phyloP scores from a whole-genome alignment of 2,113 vertebrate genomes.

The Ageneiosus marmoratus region DNA sequence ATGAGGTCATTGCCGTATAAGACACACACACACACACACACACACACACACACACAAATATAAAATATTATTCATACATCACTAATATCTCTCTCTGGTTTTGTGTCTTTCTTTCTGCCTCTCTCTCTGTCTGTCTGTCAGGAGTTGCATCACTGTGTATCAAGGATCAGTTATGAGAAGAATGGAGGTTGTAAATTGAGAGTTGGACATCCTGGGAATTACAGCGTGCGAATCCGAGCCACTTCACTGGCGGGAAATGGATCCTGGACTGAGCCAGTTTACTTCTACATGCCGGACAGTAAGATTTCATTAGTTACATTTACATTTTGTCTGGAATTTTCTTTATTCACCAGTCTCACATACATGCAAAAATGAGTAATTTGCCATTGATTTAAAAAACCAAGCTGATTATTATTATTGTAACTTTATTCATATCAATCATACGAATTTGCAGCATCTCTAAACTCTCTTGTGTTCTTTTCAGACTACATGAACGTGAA shows the following conservation, averaged over 20 bases:
- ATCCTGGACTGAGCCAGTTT: slow-evolving; percentile 86
- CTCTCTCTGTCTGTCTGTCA: slow-evolving; percentile 47
- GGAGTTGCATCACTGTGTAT: slow-evolving; percentile 84
- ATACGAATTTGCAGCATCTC: background rate
- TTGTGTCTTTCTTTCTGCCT: background rate
- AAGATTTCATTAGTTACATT: slow-evolving; percentile 61
- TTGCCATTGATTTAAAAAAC: background rate
- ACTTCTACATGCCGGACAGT: slow-evolving; percentile 89
- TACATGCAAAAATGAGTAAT: background rate
- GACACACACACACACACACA: background rate
- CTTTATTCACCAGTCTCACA: background rate
- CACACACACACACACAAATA: background rate
- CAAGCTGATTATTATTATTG: background rate
- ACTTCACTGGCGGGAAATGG: slow-evolving; percentile 93
- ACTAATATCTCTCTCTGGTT: background rate
- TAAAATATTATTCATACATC: background rate
- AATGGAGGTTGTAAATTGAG: slow-evolving; percentile 80
- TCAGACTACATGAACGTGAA: slow-evolving; percentile 79
- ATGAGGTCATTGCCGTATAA: slow-evolving; percentile 79
- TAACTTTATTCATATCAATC: background rate
- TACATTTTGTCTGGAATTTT: background rate
- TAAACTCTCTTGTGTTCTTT: slow-evolving; percentile 54
- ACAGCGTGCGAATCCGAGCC: slow-evolving; percentile 87
- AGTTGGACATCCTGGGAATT: slow-evolving; percentile 87
- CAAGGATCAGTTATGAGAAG: slow-evolving; percentile 79